A percentile compares a stretch with the other conserved stretches of the same genome.
phyloP scores from a whole-genome alignment of 2,113 vertebrate species.

The Thalassoma bifasciatum region DNA sequence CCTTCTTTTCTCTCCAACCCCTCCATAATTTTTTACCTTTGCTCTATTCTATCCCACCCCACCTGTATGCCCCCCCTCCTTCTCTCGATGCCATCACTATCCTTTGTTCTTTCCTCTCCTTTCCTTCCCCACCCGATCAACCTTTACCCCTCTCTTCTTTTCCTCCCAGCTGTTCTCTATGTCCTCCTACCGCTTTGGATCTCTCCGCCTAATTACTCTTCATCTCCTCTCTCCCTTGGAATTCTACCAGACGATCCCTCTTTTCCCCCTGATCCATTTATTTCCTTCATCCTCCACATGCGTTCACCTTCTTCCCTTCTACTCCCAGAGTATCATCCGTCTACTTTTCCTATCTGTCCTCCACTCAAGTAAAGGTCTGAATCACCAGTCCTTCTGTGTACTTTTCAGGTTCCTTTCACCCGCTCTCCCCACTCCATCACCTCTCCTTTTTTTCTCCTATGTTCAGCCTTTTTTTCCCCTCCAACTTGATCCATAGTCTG shows the following conservation, averaged over 20 bases:
- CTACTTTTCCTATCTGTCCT: conserved; percentile 12
- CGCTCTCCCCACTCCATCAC: background rate
- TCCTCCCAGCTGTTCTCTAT: conserved; percentile 51
- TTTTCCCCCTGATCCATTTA: conserved; percentile 37
- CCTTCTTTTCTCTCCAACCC: background rate
- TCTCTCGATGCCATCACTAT: background rate
- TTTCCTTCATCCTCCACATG: conserved; percentile 25
- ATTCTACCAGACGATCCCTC: conserved; percentile 31
- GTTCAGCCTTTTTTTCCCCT: background rate
- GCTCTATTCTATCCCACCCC: no score
- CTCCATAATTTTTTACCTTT: background rate
- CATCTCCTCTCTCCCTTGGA: conserved; percentile 51
- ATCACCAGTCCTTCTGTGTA: conserved; percentile 16
- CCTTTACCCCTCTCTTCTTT: conserved; percentile 24
- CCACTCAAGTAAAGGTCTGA: conserved; percentile 26
- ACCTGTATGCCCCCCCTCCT: background rate
- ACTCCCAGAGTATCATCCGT: conserved; percentile 17
- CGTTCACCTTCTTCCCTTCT: background rate
- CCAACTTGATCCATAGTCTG: background rate
- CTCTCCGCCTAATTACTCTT: conserved; percentile 66
- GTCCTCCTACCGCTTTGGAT: conserved; percentile 60
- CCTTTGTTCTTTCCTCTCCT: background rate
- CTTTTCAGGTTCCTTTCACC: conserved; percentile 17
- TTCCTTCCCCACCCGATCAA: conserved; percentile 8
- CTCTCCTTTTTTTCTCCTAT: background rate